A percentile compares a stretch with the other conserved stretches of the same genome.
These are phyloP conservation scores for Rhynchonycteris naso DNA, from an alignment of 2,797 vertebrate species.

Conservation along the genomic window DNA sequence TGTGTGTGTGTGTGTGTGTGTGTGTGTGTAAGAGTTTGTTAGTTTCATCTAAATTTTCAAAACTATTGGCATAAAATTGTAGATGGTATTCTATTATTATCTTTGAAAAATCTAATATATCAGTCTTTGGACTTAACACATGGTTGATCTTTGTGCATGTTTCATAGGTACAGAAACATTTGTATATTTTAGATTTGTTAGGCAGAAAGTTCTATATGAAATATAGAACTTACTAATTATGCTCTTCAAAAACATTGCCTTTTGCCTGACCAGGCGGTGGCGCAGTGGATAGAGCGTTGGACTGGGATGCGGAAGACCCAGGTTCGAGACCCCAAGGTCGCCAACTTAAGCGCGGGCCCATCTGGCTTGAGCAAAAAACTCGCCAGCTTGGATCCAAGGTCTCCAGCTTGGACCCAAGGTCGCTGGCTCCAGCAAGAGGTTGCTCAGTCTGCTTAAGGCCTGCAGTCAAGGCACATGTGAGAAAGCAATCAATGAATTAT, in stretches of 20 bases:
- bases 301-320: no score
- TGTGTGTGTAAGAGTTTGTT: not conserved
- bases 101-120: not conserved
- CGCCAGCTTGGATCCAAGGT: no score
- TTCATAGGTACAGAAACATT: not conserved
- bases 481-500: no score
- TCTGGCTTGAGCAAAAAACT: no score
- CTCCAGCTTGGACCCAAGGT: no score
- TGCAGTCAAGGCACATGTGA: no score
- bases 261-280: no score
- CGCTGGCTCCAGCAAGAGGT: no score
- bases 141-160: not conserved
- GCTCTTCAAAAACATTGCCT: not conserved
- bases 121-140: not conserved
- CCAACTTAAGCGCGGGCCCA: no score
- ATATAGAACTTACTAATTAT: not conserved
- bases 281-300: no score
- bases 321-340: no score
- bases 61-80: not conserved
- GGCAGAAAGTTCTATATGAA: not conserved
- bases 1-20: not conserved
- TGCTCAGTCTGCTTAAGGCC: no score
- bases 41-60: slow-evolving; percentile 32
- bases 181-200: not conserved
- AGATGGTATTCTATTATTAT: not conserved